Percentiles rank a stretch among this genome's conserved stretches.
phyloP scores from a whole-genome alignment of 2,888 invertebrate genomes.

The Euproctis similis region DNA sequence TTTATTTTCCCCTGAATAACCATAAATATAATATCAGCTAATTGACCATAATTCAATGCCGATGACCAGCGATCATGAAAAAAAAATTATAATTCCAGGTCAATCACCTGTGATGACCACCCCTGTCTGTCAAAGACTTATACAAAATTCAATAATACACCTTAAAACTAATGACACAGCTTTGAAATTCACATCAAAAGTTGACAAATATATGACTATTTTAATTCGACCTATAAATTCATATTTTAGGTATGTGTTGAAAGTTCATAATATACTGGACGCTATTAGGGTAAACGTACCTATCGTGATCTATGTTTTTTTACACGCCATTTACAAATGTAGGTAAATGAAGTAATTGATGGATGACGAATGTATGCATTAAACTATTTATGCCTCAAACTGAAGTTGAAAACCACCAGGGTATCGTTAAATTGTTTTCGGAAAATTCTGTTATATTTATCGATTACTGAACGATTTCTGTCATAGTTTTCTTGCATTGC shows the following conservation, averaged over 20 bases:
- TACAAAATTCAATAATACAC: conserved; percentile 11
- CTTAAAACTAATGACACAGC: conserved; percentile 16
- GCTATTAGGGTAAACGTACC: conserved; percentile 28
- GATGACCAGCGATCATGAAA: conserved; percentile 20
- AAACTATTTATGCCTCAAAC: too few species aligned
- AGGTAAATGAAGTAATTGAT: conserved; percentile 13
- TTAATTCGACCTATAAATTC: conserved; percentile 19
- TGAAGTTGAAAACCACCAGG: too few species aligned
- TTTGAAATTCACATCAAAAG: conserved; percentile 23
- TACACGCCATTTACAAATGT: conserved; percentile 33
- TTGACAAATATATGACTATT: conserved; percentile 9
- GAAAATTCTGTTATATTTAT: too few species aligned
- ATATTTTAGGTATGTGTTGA: conserved; percentile 7
- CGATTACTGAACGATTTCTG: too few species aligned
- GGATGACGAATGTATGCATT: too few species aligned
- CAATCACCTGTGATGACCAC: conserved; percentile 37
- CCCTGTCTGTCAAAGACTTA: conserved; percentile 18
- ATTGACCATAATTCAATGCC: conserved; percentile 15
- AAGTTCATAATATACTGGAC: conserved; percentile 24
- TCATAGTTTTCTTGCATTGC: too few species aligned
- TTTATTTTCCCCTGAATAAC: too few species aligned
- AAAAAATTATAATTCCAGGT: too few species aligned
- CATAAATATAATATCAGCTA: too few species aligned
- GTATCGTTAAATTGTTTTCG: too few species aligned
- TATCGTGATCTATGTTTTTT: conserved; percentile 29